Evolutionary conservation across 2,113 vertebrate species (phyloP).

Genomic region (Azemiops feae): DNA sequence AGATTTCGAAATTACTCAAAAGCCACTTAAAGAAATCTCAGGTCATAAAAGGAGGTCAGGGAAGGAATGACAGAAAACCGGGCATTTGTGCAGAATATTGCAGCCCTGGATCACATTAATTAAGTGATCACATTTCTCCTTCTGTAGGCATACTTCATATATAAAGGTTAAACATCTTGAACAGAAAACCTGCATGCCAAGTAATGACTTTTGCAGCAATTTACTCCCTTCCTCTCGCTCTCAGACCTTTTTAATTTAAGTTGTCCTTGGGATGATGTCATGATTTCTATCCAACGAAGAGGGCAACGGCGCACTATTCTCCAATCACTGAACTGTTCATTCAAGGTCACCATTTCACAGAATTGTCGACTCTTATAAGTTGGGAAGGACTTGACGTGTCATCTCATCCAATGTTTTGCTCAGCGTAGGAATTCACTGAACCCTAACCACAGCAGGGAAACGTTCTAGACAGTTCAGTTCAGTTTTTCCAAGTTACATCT

Average conservation of each 20-base stretch:
- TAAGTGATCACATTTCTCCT: neutral
- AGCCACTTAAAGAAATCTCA: neutral
- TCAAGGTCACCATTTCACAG: neutral
- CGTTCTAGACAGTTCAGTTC: neutral
- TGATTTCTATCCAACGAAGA: neutral
- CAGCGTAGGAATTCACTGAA: neutral
- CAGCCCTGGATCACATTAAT: neutral
- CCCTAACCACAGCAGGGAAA: neutral
- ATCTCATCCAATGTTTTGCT: neutral
- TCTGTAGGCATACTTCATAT: neutral
- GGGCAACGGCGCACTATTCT: neutral
- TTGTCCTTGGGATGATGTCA: neutral
- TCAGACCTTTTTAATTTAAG: slow-evolving; percentile 3
- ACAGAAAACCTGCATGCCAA: neutral
- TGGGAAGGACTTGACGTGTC: neutral
- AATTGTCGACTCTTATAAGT: neutral
- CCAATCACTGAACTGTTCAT: neutral
- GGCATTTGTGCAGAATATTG: neutral
- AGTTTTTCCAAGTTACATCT: neutral
- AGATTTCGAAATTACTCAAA: slow-evolving; percentile 19
- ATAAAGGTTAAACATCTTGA: slow-evolving; percentile 2
- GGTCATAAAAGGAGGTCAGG: slow-evolving; percentile 18
- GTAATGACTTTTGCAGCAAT: slow-evolving; percentile 16
- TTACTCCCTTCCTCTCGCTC: neutral
- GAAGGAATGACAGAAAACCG: neutral